Percentiles rank a stretch among this genome's conserved stretches.
These are phyloP conservation scores for Achlya flavicornis DNA, from an alignment of 2,888 invertebrate genomes.

Conservation along the genomic window DNA sequence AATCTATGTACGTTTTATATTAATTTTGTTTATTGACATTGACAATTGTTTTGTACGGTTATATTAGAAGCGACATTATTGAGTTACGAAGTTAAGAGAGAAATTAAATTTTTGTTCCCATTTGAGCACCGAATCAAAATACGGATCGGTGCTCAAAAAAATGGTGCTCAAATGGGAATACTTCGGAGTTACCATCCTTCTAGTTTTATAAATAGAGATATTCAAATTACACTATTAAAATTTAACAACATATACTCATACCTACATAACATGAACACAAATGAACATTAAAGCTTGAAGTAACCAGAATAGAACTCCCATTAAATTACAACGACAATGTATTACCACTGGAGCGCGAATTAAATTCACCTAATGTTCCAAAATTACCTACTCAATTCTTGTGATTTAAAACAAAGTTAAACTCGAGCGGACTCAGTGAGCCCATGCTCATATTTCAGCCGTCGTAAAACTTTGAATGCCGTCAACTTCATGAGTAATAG, in stretches of 20 bases:
- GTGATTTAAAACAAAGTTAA: constrained; percentile 42
- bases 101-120: no score
- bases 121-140: no score
- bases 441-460: constrained; percentile 61
- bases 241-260: no score
- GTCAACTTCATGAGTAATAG: constrained; percentile 69
- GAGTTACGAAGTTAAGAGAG: no score
- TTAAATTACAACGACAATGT: constrained; percentile 3
- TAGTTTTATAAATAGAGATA: neutral
- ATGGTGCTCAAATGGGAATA: no score
- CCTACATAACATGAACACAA: no score
- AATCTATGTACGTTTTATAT: neutral
- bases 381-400: constrained; percentile 9
- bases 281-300: constrained; percentile 1
- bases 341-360: neutral
- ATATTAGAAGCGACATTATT: no score
- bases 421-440: constrained; percentile 36
- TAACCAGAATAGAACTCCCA: neutral
- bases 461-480: constrained; percentile 63
- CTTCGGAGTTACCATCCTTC: no score
- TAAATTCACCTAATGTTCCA: constrained; percentile 9
- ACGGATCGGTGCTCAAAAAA: no score
- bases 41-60: no score
- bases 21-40: no score
- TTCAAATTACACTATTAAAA: neutral